Evolutionary conservation across 2,113 vertebrate species (phyloP).

Genomic region (Tricholaema leucomelas): DNA sequence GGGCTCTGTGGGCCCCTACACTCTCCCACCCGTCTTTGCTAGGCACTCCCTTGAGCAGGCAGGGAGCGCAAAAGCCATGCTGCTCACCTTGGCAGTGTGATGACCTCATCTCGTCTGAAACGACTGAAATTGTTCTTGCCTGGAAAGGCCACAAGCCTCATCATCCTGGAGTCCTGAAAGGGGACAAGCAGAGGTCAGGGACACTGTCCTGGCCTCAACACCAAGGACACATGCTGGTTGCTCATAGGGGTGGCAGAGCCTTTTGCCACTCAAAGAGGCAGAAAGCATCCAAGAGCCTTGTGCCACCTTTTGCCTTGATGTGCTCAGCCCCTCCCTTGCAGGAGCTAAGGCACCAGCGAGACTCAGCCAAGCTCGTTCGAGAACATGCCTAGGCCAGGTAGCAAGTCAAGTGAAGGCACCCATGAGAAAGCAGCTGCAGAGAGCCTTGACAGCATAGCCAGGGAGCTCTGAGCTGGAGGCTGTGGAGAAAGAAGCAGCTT

Average conservation of each 20-base stretch:
- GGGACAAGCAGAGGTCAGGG: neutral
- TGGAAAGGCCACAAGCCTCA: neutral
- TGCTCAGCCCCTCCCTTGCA: accelerated
- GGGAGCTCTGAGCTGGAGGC: neutral
- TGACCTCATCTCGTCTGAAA: neutral
- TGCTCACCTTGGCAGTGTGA: neutral
- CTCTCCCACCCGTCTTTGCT: neutral
- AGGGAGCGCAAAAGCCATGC: neutral
- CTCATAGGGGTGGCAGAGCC: neutral
- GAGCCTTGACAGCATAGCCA: neutral
- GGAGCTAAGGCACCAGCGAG: too few species aligned
- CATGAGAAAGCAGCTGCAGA: neutral
- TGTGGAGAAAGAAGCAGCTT: neutral
- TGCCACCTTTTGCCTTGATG: neutral
- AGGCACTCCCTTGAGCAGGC: neutral
- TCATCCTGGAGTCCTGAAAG: neutral
- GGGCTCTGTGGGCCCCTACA: neutral
- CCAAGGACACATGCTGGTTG: neutral
- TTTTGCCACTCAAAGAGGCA: neutral
- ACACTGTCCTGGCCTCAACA: neutral
- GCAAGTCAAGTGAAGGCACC: neutral
- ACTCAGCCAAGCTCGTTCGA: neutral
- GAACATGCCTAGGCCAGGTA: neutral
- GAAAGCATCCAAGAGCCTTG: neutral
- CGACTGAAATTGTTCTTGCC: neutral